Base-by-base conservation (phyloP, 1,140 invertebrate species). In the Drosophila subobscura region DNA sequence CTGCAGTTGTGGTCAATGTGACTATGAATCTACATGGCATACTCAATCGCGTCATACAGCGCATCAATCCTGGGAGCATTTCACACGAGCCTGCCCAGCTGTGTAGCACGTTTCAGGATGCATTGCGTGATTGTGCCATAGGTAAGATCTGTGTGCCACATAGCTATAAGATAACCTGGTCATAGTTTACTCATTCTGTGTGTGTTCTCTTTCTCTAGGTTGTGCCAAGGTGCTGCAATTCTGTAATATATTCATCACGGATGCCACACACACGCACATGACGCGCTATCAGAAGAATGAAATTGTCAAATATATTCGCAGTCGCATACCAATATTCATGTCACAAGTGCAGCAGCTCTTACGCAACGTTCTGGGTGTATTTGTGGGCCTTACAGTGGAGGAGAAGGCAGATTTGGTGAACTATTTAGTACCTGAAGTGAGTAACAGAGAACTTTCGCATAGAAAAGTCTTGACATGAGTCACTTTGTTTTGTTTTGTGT, bases 261-360 rank as follows among this genome's bases (percentile, higher is more conserved):
- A 93, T 56, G 94, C 94, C 85, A 86, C 84, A 0, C 92, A 93
- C 85, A 86, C 84, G 0, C 92, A 93, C 63, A 85, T 94, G 52
- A 92, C 93, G 3, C 90, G 93, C 45, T 92, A 93, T 58, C 94
- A 95, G 81, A 92, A 94, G 65, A 93, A 95, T 79, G 94, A 94
- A 84, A 95, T 95, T 16, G 94, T 95, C 56, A 93, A 93, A 71
- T 94, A 95, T 90, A 93, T 94, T 3, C 94, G 94, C 71, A 93
- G 94, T 29, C 92, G 94, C 52, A 90, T 95, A 27, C 94, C 94
- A 2, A 92, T 94, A n/a, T 94, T 95, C 65, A 92, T 95, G 77
- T 93, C 93, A 37, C 94, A 95, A 77, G 84, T 94, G 20, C 92
- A 93, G 59, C 93, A 93, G 56, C 92, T 95, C 55, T 85, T 95